Evolutionary conservation across 2,797 vertebrate species (phyloP).

Genomic region (Alectoris magna): DNA sequence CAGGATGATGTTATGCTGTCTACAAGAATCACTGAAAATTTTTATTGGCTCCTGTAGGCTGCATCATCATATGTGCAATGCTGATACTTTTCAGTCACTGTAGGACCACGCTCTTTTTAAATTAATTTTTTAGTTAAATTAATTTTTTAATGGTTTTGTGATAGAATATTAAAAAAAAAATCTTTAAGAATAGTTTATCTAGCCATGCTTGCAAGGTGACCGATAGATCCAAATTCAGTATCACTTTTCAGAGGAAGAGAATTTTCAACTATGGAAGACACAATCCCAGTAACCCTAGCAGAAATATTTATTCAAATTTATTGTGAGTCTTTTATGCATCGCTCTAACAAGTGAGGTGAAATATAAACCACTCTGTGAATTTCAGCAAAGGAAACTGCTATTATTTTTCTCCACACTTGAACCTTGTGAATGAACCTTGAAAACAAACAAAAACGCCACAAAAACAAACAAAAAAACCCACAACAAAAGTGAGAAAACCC

Average conservation of each 20-base stretch:
- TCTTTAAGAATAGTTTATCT: background rate
- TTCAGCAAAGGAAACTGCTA: background rate
- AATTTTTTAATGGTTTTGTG: background rate
- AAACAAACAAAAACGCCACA: background rate
- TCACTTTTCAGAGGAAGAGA: background rate
- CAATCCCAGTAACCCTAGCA: background rate
- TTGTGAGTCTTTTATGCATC: background rate
- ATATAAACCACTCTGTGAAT: background rate
- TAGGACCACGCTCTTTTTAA: background rate
- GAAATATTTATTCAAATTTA: background rate
- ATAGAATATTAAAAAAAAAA: background rate
- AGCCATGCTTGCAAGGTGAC: background rate
- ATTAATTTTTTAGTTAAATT: no score
- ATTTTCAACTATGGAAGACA: background rate
- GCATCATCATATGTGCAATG: background rate
- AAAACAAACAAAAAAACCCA: no score
- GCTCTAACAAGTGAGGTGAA: background rate
- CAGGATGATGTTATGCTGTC: background rate
- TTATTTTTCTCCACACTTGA: background rate
- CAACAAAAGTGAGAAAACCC: background rate
- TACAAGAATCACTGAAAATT: slow-evolving; percentile 1
- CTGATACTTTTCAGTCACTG: background rate
- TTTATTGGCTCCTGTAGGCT: background rate
- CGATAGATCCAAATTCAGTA: background rate
- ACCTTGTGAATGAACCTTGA: background rate